Conservation (phyloP, 2,797 vertebrate genomes). For the Rhyacichthys aspro region DNA sequence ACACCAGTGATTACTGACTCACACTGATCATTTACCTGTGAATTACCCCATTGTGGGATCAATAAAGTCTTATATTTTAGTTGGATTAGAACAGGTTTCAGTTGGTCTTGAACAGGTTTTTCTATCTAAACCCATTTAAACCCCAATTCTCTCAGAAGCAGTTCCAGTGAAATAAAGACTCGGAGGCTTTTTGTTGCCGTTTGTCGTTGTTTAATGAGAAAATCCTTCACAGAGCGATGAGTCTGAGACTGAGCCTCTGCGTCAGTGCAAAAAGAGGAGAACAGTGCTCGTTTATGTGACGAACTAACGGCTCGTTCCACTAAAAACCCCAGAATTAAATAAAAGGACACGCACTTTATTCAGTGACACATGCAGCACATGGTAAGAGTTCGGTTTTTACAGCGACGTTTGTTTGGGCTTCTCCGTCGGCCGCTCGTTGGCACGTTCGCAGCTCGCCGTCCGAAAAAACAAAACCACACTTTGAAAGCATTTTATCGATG, state of each 20-base stretch:
- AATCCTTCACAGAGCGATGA: conserved; percentile 89
- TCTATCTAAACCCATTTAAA: too few relatives aligned
- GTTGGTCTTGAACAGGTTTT: too few relatives aligned
- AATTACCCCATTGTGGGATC: too few relatives aligned
- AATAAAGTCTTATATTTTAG: too few relatives aligned
- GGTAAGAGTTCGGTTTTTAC: conserved; percentile 70
- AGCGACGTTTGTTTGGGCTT: conserved; percentile 13
- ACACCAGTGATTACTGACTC: too few relatives aligned
- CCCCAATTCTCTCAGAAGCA: too few relatives aligned
- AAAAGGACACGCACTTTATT: conserved; percentile 16
- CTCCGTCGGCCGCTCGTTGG: conserved; percentile 48
- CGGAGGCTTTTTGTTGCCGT: conserved; percentile 70
- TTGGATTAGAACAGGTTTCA: too few relatives aligned
- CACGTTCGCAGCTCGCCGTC: conserved; percentile 82
- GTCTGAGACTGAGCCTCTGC: conserved; percentile 91
- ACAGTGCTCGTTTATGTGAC: conserved; percentile 84
- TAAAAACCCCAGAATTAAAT: conserved; percentile 85
- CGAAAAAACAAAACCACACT: conserved; percentile 36
- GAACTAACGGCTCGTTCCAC: conserved; percentile 92
- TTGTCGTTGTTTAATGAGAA: conserved; percentile 99
- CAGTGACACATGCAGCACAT: conserved; percentile 92
- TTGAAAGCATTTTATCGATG: conserved; percentile 31
- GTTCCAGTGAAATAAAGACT: neutral
- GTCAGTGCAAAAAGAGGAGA: conserved; percentile 96
- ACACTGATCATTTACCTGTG: too few relatives aligned